Conservation (phyloP, 2,797 vertebrate species). For the Cercopithecus petaurista region DNA sequence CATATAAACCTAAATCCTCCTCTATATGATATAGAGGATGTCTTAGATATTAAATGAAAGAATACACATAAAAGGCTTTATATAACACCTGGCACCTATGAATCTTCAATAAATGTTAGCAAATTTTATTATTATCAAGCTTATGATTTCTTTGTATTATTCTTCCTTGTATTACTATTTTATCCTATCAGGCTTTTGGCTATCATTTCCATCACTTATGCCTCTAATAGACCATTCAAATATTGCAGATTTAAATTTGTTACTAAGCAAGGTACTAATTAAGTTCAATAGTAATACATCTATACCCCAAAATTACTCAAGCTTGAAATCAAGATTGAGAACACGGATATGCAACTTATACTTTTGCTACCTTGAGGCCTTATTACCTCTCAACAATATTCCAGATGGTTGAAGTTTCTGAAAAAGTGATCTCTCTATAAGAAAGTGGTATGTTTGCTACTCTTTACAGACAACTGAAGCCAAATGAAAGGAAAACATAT, state of each 20-base stretch:
- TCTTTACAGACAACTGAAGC: not conserved
- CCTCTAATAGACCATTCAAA: not conserved
- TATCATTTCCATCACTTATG: not conserved
- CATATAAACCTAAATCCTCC: not conserved
- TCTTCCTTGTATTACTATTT: not conserved
- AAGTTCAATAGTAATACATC: not conserved
- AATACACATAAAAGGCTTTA: constrained; percentile 1
- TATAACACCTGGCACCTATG: not conserved
- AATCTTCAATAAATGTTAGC: not conserved
- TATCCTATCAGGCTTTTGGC: not conserved
- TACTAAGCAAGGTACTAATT: not conserved
- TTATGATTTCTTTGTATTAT: not conserved
- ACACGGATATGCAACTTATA: not conserved
- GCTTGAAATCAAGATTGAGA: not conserved
- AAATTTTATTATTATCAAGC: not conserved
- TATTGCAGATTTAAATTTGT: not conserved
- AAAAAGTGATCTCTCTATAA: not conserved
- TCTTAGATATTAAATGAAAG: not conserved
- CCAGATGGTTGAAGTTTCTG: not conserved
- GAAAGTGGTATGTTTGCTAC: not conserved
- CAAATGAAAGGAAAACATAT: constrained; percentile 4
- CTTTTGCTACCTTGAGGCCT: not conserved
- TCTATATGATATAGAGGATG: not conserved
- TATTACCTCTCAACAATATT: not conserved
- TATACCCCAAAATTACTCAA: not conserved